Evolutionary conservation across 1,140 invertebrate species (phyloP).

Genomic region (Vanessa tameamea): DNA sequence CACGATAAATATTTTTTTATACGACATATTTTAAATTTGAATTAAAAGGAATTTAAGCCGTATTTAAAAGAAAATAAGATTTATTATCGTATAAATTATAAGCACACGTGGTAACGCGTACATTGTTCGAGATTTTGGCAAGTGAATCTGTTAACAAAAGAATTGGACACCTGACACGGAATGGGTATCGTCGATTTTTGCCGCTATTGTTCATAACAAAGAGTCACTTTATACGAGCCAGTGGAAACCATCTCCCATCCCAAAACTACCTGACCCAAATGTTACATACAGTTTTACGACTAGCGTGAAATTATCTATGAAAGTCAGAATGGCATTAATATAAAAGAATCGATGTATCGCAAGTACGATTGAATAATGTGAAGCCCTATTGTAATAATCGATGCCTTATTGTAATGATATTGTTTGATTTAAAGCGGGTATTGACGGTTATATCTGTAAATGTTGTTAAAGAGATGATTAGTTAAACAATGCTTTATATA

Average conservation of each 20-base stretch:
- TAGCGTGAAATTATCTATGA: not conserved
- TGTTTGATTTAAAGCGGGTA: too few relatives aligned
- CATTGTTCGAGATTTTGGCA: slow-evolving; percentile 27
- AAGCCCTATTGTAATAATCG: too few relatives aligned
- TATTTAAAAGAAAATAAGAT: not conserved
- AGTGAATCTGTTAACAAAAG: slow-evolving; percentile 29
- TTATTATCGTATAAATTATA: not conserved
- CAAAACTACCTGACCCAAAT: slow-evolving; percentile 36
- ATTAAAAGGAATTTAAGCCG: not conserved
- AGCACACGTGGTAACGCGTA: slow-evolving; percentile 7
- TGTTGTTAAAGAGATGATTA: too few relatives aligned
- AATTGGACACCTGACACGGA: slow-evolving; percentile 40
- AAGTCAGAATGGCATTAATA: not conserved
- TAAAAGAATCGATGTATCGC: too few relatives aligned
- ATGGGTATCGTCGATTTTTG: slow-evolving; percentile 22
- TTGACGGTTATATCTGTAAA: too few relatives aligned
- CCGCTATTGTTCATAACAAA: slow-evolving; percentile 43
- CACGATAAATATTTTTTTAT: too few relatives aligned
- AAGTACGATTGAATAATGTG: too few relatives aligned
- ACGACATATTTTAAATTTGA: too few relatives aligned
- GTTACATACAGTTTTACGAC: slow-evolving; percentile 12
- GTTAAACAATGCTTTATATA: too few relatives aligned
- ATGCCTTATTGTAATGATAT: too few relatives aligned
- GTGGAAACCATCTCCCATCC: slow-evolving; percentile 18
- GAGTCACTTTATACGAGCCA: slow-evolving; percentile 40